phyloP scores from a whole-genome alignment of 2,888 invertebrate genomes.

The Apotomis capreana region DNA sequence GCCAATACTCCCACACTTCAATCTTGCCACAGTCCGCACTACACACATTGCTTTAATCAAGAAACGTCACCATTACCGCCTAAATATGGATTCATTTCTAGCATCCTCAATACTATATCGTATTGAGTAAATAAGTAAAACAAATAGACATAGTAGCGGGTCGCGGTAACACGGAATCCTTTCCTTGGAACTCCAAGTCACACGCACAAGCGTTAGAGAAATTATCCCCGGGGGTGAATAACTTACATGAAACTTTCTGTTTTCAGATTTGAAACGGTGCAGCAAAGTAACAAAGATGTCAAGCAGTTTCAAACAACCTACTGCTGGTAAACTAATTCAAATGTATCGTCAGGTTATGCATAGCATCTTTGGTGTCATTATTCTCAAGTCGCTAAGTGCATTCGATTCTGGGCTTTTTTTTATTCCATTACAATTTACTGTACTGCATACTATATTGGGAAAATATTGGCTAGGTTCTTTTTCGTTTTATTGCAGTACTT shows the following conservation, averaged over 20 bases:
- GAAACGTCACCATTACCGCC: too few relatives aligned
- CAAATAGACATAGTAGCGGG: too few relatives aligned
- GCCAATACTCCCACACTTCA: too few relatives aligned
- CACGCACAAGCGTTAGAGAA: too few relatives aligned
- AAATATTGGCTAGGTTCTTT: constrained; percentile 3
- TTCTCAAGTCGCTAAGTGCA: constrained; percentile 76
- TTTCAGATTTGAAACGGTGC: constrained; percentile 66
- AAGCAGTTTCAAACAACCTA: constrained; percentile 70
- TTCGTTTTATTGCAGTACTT: neutral
- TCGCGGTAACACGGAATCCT: too few relatives aligned
- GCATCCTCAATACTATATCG: too few relatives aligned
- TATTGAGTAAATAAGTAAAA: too few relatives aligned
- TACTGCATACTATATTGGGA: constrained; percentile 34
- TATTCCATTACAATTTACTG: constrained; percentile 46
- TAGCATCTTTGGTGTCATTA: constrained; percentile 64
- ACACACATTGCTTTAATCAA: too few relatives aligned
- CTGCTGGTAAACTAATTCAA: constrained; percentile 73
- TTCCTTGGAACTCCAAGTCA: too few relatives aligned
- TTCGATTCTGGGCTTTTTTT: constrained; percentile 61
- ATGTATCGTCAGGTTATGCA: constrained; percentile 73
- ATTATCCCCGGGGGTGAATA: too few relatives aligned
- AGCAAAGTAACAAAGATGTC: constrained; percentile 65
- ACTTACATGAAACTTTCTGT: neutral
- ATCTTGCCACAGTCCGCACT: too few relatives aligned
- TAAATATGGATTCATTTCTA: too few relatives aligned